Evolutionary conservation across 2,113 vertebrate species (phyloP), one percentile per base, ranked within the genome.

Genomic region (Cygnus buccinator): DNA sequence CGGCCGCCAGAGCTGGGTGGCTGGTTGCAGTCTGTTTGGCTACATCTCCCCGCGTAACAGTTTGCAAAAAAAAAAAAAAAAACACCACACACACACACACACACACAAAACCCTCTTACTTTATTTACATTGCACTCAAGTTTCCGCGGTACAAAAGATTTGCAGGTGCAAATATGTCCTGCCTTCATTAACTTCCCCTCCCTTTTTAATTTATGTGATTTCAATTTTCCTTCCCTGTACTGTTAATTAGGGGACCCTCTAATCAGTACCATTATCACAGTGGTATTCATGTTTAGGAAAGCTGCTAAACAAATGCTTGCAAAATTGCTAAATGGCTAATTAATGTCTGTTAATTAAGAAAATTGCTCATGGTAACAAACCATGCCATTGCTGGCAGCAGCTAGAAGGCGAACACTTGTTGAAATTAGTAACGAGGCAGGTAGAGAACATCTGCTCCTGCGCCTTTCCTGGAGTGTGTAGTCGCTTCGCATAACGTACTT

Each of bases 301-400:
- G 98, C 98, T 99, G 98, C 98, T 98, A 98, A 98, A 98, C 98
- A 99, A 99, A 98, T 98, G 98, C 98, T 98, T 98, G 98, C 98
- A 98, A 98, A 98, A 99, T 99, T 99, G 98, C 98, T 98, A 98
- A 98, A 98, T 98, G 98, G 98, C 98, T 99, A 99, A 99, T 99
- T 99, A 99, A 98, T 98, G 98, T 98, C 98, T 99, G 98, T 99
- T 99, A 99, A 99, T 99, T 99, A 98, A 98, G 98, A 98, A 98
- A 98, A 99, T 99, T 99, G 98, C 98, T 98, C 96, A 98, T 99
- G 98, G 98, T 99, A 99, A 99, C 98, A 99, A 98, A 98, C 98
- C 97, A 98, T 98, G 98, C 98, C 97, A 98, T 98, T 97, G 98
- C 98, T 98, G 98, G 98, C 98, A 98, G 98, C 98, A 98, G 98